Percentiles rank a stretch among this genome's conserved stretches.
phyloP scores from a whole-genome alignment of 2,797 vertebrate genomes.

The Rhabdophis nuchalis region DNA sequence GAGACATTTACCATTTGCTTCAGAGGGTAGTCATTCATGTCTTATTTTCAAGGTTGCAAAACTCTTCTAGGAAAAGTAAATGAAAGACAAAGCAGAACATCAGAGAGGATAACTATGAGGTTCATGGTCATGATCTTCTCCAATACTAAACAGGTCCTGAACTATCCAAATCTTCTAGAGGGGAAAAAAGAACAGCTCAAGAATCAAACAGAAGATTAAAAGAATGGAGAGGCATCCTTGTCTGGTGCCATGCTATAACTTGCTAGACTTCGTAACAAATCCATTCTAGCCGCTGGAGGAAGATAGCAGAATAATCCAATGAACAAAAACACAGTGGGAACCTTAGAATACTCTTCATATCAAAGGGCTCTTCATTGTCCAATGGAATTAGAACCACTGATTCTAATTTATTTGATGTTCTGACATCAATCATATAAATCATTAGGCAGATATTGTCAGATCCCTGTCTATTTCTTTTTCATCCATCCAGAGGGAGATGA shows the following conservation, averaged over 20 bases:
- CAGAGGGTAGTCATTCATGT: constrained; percentile 28
- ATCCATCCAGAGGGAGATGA: background rate
- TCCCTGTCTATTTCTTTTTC: background rate
- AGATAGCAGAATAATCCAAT: background rate
- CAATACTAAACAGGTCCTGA: background rate
- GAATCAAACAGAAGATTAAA: background rate
- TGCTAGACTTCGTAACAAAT: background rate
- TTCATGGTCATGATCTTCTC: background rate
- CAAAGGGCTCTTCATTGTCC: background rate
- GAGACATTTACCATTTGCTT: constrained; percentile 25
- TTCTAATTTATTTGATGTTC: background rate
- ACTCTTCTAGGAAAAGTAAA: background rate
- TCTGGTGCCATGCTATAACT: background rate
- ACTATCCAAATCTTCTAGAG: background rate
- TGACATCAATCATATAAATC: background rate
- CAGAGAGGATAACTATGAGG: background rate
- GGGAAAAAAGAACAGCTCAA: background rate
- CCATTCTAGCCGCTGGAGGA: background rate
- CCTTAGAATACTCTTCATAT: background rate
- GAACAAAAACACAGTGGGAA: background rate
- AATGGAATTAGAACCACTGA: background rate
- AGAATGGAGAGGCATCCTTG: background rate
- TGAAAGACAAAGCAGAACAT: background rate
- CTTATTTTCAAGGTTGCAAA: constrained; percentile 11
- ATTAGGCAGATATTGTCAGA: background rate